Conservation (phyloP, 1,140 invertebrate species). For the Myzus persicae region DNA sequence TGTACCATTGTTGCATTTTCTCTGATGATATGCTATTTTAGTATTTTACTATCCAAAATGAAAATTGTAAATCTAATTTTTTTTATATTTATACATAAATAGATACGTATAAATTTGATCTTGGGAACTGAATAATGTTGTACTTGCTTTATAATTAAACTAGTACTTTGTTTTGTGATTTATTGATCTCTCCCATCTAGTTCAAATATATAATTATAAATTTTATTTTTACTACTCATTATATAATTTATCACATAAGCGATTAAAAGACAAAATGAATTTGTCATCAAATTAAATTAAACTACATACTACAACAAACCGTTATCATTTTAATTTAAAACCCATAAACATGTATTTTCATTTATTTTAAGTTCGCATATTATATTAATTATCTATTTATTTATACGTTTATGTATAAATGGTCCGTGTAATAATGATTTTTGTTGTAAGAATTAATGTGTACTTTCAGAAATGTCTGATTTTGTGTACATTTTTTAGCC, state of each 20-base stretch:
- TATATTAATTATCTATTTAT: neutral
- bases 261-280: neutral
- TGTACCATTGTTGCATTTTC: neutral
- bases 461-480: neutral
- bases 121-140: slow-evolving; percentile 37
- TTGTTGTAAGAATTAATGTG: neutral
- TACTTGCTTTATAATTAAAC: slow-evolving; percentile 15
- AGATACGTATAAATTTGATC: slow-evolving; percentile 22
- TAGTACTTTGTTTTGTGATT: slow-evolving; percentile 20
- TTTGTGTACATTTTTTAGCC: neutral
- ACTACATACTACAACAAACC: neutral
- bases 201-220: slow-evolving; percentile 26
- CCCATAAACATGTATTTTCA: neutral
- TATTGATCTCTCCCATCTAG: slow-evolving; percentile 47
- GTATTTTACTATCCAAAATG: neutral
- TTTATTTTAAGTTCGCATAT: neutral
- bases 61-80: neutral
- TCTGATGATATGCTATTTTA: neutral
- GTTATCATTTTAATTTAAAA: neutral
- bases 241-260: neutral
- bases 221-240: neutral
- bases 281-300: neutral
- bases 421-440: neutral
- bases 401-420: neutral
- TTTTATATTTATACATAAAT: neutral